A percentile compares a stretch with the other conserved stretches of the same genome.
These are phyloP conservation scores for Phyllotis vaccarum DNA, from an alignment of 2,797 vertebrate genomes.

Conservation along the genomic window DNA sequence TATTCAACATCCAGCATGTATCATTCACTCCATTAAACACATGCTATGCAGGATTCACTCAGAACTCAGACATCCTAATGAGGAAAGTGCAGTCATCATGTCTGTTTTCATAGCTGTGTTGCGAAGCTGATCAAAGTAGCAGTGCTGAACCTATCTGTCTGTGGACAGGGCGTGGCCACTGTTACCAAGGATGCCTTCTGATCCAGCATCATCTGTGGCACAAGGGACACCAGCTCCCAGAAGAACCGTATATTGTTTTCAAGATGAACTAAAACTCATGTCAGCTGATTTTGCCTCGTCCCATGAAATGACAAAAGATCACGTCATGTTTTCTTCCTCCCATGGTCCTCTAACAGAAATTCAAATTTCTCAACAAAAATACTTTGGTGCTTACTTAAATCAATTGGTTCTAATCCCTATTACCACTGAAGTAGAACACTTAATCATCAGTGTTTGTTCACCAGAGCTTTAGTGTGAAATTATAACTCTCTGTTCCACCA, in stretches of 20 bases:
- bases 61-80: neutral
- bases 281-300: neutral
- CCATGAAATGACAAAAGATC: conserved; percentile 32
- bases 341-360: conserved; percentile 1
- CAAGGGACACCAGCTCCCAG: too few species aligned
- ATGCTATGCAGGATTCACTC: neutral
- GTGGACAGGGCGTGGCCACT: neutral
- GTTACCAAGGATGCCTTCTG: neutral
- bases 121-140: neutral
- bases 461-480: neutral
- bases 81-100: neutral
- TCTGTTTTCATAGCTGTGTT: neutral
- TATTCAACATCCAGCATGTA: conserved; percentile 4
- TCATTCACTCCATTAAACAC: neutral
- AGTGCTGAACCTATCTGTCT: neutral
- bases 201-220: neutral
- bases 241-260: neutral
- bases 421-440: conserved; percentile 53
- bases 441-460: conserved; percentile 41
- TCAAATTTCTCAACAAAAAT: conserved; percentile 44
- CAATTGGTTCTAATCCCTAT: conserved; percentile 54
- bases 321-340: conserved; percentile 26
- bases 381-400: conserved; percentile 63
- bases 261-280: neutral
- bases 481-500: neutral